phyloP scores from a whole-genome alignment of 2,888 invertebrate genomes.

The Drosophila mayaguana region DNA sequence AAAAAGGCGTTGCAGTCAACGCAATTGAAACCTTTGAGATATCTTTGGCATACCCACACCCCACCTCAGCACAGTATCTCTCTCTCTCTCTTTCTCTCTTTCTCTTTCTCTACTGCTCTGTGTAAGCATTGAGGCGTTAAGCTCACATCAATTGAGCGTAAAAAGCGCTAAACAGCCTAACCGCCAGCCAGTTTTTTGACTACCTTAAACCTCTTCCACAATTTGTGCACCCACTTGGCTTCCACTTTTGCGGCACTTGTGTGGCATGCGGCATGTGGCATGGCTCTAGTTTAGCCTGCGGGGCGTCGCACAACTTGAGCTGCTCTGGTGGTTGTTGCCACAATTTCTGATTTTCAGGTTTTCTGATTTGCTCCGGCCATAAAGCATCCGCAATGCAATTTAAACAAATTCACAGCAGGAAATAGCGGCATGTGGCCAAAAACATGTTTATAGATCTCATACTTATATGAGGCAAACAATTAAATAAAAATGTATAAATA shows the following conservation, averaged over 20 bases:
- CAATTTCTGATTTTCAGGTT: constrained; percentile 50
- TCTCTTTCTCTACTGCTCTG: background rate
- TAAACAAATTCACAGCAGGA: constrained; percentile 80
- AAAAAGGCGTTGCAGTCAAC: constrained; percentile 74
- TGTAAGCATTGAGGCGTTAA: constrained; percentile 81
- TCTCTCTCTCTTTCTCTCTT: background rate
- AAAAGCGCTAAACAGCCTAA: constrained; percentile 53
- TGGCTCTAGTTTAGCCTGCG: constrained; percentile 32
- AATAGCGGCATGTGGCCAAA: constrained; percentile 43
- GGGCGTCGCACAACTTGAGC: constrained; percentile 52
- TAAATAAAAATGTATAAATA: constrained; percentile 3
- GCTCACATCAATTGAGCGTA: constrained; percentile 83
- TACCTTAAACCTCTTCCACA: constrained; percentile 14
- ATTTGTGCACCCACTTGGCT: constrained; percentile 29
- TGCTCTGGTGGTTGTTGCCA: constrained; percentile 61
- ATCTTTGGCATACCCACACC: background rate
- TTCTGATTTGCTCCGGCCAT: constrained; percentile 59
- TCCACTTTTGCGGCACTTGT: constrained; percentile 69
- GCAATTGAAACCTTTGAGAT: constrained; percentile 73
- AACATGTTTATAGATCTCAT: constrained; percentile 6
- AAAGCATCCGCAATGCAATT: constrained; percentile 66
- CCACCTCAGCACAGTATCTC: too few species aligned
- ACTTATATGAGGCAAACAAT: background rate
- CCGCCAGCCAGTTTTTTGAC: constrained; percentile 18
- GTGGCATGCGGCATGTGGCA: constrained; percentile 26